Percentiles rank a stretch among this genome's conserved stretches.
Evolutionary conservation across 2,797 vertebrate species (phyloP).

Genomic region (Sitta carolinensis): DNA sequence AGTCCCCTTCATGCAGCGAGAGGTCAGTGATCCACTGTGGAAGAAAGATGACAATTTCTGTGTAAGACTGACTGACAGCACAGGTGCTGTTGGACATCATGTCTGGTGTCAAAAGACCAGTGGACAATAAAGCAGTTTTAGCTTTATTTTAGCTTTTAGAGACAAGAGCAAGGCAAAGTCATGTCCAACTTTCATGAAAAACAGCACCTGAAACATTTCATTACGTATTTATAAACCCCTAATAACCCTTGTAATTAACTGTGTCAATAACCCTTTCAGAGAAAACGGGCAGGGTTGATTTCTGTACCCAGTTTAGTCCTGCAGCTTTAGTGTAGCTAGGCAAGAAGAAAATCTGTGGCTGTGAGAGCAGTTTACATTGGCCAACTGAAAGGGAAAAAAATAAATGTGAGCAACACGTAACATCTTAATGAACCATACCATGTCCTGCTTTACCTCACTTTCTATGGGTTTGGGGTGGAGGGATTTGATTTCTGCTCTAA

Average conservation of each 20-base stretch:
- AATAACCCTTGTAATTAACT: background rate
- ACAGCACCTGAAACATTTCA: background rate
- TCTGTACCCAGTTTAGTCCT: background rate
- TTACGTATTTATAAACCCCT: background rate
- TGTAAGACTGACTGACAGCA: conserved; percentile 62
- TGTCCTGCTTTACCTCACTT: background rate
- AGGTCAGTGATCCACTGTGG: conserved; percentile 28
- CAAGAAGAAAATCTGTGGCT: background rate
- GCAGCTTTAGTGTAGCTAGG: background rate
- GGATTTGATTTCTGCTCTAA: background rate
- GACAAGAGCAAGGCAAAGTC: background rate
- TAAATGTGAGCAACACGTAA: rapidly evolving
- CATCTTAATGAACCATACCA: rapidly evolving
- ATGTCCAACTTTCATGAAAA: background rate
- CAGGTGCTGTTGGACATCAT: background rate
- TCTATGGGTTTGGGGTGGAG: background rate
- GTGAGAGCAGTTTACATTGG: background rate
- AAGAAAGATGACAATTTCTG: conserved; percentile 42
- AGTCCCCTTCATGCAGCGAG: conserved; percentile 37
- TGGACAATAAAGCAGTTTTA: background rate
- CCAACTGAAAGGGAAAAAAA: background rate
- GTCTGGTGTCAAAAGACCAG: conserved; percentile 4
- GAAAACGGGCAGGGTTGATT: background rate
- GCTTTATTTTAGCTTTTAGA: background rate
- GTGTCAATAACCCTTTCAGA: background rate